Evolutionary conservation across 2,888 invertebrate genomes (phyloP).

Genomic region (Yponomeuta evonymella): DNA sequence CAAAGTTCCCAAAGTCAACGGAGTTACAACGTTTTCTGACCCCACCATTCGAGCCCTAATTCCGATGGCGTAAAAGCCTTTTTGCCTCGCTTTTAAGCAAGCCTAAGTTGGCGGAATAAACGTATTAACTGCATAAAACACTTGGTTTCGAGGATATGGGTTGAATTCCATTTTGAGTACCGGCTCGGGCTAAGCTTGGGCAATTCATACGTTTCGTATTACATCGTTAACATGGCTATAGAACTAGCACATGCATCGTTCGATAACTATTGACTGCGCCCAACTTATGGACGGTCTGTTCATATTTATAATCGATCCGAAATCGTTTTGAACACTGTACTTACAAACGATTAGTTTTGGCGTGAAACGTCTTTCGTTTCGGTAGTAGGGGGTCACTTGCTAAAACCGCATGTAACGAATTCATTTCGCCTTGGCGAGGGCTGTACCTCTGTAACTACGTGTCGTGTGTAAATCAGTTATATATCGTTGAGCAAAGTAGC

Average conservation of each 20-base stretch:
- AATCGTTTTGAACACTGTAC: too few species aligned
- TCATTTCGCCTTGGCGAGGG: too few species aligned
- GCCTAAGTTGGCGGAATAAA: neutral
- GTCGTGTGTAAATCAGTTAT: too few species aligned
- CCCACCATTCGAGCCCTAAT: neutral
- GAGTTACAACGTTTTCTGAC: conserved; percentile 16
- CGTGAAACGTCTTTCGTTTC: too few species aligned
- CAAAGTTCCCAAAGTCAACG: conserved; percentile 25
- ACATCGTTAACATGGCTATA: neutral
- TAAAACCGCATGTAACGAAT: too few species aligned
- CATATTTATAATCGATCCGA: too few species aligned
- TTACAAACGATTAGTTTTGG: too few species aligned
- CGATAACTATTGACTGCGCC: neutral
- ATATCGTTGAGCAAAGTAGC: too few species aligned
- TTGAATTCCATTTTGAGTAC: conserved; percentile 5
- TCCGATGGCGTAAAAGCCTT: conserved; percentile 7
- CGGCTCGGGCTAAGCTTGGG: neutral
- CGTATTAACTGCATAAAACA: conserved; percentile 11
- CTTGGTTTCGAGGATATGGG: conserved; percentile 2
- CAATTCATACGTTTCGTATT: neutral
- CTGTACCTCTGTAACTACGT: too few species aligned
- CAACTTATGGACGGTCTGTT: too few species aligned
- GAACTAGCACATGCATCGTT: neutral
- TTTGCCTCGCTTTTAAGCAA: neutral
- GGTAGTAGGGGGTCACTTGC: too few species aligned